Percentiles rank a stretch among this genome's conserved stretches.
Conservation (phyloP, 2,113 vertebrate species). For the Ailurus styani region DNA sequence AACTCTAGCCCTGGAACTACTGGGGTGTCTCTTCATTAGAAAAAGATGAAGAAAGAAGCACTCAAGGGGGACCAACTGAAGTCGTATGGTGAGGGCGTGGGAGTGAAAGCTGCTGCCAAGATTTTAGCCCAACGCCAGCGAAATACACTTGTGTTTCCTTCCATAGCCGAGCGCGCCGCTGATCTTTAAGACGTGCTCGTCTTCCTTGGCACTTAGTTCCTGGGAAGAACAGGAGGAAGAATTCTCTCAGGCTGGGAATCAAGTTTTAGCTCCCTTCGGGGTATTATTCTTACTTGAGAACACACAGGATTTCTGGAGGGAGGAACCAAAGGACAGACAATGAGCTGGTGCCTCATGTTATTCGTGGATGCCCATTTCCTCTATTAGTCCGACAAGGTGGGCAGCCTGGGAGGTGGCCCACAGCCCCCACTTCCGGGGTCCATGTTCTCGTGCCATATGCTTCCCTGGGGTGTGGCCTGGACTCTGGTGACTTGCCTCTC, state of each 20-base stretch:
- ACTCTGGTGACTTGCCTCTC: rapidly evolving
- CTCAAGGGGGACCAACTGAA: not conserved
- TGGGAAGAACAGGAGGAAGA: not conserved
- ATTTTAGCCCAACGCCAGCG: not conserved
- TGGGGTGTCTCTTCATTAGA: not conserved
- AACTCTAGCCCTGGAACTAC: rapidly evolving
- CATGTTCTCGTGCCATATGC: rapidly evolving
- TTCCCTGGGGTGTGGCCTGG: not conserved
- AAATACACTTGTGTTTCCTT: not conserved
- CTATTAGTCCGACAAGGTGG: rapidly evolving
- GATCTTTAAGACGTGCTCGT: not conserved
- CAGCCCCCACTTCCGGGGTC: too few relatives aligned
- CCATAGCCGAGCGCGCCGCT: not conserved
- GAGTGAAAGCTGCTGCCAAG: not conserved
- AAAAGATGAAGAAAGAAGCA: not conserved
- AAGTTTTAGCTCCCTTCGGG: not conserved
- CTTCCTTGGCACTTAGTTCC: not conserved
- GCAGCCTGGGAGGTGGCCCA: rapidly evolving
- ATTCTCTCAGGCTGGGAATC: not conserved
- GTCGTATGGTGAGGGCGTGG: not conserved
- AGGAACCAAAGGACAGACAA: not conserved
- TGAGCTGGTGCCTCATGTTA: rapidly evolving
- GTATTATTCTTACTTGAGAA: not conserved
- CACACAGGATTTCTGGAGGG: not conserved
- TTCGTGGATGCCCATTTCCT: not conserved